Percentiles rank a stretch among this genome's conserved stretches.
phyloP scores from a whole-genome alignment of 2,888 invertebrate species.

The Apamea epomidion region DNA sequence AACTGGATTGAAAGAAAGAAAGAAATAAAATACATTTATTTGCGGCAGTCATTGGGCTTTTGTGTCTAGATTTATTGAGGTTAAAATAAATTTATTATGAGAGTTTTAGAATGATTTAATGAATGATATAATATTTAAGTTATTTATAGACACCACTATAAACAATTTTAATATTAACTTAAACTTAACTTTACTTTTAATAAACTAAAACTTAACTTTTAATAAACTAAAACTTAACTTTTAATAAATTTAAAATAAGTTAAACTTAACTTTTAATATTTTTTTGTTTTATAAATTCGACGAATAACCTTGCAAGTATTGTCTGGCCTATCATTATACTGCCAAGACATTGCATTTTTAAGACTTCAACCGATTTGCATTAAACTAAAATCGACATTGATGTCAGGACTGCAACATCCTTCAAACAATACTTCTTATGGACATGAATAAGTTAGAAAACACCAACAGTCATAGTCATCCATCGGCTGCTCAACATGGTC shows the following conservation, averaged over 20 bases:
- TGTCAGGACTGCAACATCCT: neutral
- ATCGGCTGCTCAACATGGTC: neutral
- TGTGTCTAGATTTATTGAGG: neutral
- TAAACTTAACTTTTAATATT: neutral
- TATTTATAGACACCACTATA: neutral
- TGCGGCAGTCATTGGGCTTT: neutral
- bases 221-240: too few species aligned
- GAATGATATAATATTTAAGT: neutral
- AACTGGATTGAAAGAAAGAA: conserved; percentile 6
- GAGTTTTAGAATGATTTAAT: neutral
- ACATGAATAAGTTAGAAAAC: neutral
- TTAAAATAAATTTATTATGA: neutral
- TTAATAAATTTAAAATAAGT: too few species aligned
- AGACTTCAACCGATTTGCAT: neutral
- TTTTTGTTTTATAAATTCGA: neutral
- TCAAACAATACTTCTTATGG: neutral
- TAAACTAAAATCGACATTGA: neutral
- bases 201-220: too few species aligned
- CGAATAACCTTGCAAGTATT: neutral
- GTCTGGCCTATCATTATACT: neutral
- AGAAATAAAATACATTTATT: too few species aligned
- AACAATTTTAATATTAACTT: too few species aligned
- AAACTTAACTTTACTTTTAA: too few species aligned
- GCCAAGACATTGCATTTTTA: neutral
- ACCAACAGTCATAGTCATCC: neutral